These are phyloP conservation scores for Pelodiscus sinensis DNA, from an alignment of 2,113 vertebrate species.

Conservation along the genomic window DNA sequence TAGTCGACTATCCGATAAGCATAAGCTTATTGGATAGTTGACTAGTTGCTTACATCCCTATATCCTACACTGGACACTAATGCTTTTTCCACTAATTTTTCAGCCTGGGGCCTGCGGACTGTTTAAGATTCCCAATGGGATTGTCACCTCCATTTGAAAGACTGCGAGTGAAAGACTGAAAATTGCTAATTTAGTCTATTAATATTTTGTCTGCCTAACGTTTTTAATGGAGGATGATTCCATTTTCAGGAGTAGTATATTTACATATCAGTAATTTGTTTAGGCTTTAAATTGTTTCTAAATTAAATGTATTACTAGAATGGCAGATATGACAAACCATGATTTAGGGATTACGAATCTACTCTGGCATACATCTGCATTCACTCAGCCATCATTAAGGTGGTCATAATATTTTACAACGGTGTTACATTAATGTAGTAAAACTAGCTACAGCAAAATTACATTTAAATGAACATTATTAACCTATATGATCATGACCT, in stretches of 20 bases:
- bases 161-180: not conserved
- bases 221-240: not conserved
- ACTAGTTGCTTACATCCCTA: not conserved
- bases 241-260: not conserved
- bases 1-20: too few relatives aligned
- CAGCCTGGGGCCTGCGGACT: not conserved
- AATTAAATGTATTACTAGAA: not conserved
- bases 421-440: accelerated
- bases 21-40: too few relatives aligned
- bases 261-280: not conserved
- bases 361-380: not conserved
- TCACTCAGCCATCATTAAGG: not conserved
- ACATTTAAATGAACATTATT: not conserved
- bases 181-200: not conserved
- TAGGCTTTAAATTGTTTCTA: not conserved
- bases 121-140: too few relatives aligned
- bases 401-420: not conserved
- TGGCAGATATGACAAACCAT: not conserved
- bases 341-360: not conserved
- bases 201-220: not conserved
- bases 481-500: not conserved
- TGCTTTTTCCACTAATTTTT: not conserved
- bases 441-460: not conserved
- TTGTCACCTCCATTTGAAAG: not conserved
- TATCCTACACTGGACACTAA: not conserved